phyloP scores from a whole-genome alignment of 2,888 invertebrate genomes.

The Andrena bicolor region DNA sequence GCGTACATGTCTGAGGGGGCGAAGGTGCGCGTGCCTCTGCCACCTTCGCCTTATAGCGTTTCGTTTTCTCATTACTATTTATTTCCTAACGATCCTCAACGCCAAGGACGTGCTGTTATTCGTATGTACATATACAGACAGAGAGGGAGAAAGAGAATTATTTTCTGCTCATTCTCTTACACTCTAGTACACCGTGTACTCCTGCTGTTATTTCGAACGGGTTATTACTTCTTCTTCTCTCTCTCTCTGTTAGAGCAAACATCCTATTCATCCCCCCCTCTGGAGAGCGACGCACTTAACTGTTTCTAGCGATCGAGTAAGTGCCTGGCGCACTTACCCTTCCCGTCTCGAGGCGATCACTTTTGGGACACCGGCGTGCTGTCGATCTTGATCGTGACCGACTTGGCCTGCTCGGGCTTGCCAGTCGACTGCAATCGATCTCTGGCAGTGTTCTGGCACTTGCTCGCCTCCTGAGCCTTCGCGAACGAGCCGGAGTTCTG shows the following conservation, averaged over 20 bases:
- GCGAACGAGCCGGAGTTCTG: constrained; percentile 78
- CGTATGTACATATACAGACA: constrained; percentile 10
- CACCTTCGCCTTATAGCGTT: constrained; percentile 9
- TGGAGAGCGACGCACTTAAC: constrained; percentile 15
- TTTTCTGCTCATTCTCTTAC: constrained; percentile 25
- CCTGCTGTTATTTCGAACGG: neutral
- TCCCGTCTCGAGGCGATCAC: constrained; percentile 38
- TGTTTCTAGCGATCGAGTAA: constrained; percentile 46
- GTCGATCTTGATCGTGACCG: constrained; percentile 55
- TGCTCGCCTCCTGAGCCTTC: constrained; percentile 74
- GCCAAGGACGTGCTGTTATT: constrained; percentile 4
- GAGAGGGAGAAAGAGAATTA: neutral
- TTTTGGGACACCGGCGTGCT: constrained; percentile 48
- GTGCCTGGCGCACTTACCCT: constrained; percentile 55
- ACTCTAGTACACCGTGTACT: constrained; percentile 11
- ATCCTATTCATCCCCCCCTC: neutral
- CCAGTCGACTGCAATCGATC: constrained; percentile 48
- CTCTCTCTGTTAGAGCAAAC: constrained; percentile 16
- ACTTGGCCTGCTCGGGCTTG: constrained; percentile 62
- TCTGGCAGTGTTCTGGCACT: constrained; percentile 57
- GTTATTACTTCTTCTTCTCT: neutral
- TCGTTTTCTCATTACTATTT: constrained; percentile 6
- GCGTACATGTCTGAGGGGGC: constrained; percentile 12
- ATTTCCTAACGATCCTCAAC: constrained; percentile 24
- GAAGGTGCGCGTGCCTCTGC: neutral